These are phyloP conservation scores for Gymnopithys bicolor DNA, from an alignment of 2,797 vertebrate species.

Conservation along the genomic window DNA sequence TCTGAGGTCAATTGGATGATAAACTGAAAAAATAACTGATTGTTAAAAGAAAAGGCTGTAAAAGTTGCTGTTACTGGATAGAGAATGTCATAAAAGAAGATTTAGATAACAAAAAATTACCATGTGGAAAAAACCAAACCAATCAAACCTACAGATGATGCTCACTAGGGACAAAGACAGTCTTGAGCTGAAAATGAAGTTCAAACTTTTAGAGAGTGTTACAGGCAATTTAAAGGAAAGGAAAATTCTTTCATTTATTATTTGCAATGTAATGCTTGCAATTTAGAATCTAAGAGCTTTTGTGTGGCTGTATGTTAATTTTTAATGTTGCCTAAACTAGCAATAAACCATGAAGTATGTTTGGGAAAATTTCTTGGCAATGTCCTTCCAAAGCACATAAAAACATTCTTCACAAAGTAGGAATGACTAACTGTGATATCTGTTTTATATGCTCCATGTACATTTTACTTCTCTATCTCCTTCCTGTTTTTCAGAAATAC, in stretches of 20 bases:
- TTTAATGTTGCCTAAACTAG: slow-evolving; percentile 53
- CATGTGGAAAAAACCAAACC: not conserved
- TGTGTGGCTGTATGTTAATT: slow-evolving; percentile 11
- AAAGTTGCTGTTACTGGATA: not conserved
- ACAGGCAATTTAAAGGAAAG: not conserved
- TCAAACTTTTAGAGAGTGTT: not conserved
- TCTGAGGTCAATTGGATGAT: slow-evolving; percentile 27
- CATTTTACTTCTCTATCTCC: not conserved
- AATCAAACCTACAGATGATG: not conserved
- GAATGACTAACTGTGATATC: not conserved
- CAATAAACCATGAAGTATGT: slow-evolving; percentile 3
- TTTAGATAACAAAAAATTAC: slow-evolving; percentile 2
- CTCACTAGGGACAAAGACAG: not conserved
- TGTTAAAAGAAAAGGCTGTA: slow-evolving; percentile 1
- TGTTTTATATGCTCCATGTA: not conserved
- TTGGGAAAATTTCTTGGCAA: slow-evolving; percentile 36
- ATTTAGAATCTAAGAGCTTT: slow-evolving; percentile 35
- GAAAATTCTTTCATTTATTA: not conserved
- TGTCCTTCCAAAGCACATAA: slow-evolving; percentile 37
- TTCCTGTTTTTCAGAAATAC: not conserved
- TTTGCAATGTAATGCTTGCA: not conserved
- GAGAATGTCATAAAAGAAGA: not conserved
- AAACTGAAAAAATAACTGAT: not conserved
- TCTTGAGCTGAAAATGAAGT: not conserved
- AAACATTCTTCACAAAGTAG: not conserved